phyloP scores from a whole-genome alignment of 2,113 vertebrate species.

The Columba janthina region DNA sequence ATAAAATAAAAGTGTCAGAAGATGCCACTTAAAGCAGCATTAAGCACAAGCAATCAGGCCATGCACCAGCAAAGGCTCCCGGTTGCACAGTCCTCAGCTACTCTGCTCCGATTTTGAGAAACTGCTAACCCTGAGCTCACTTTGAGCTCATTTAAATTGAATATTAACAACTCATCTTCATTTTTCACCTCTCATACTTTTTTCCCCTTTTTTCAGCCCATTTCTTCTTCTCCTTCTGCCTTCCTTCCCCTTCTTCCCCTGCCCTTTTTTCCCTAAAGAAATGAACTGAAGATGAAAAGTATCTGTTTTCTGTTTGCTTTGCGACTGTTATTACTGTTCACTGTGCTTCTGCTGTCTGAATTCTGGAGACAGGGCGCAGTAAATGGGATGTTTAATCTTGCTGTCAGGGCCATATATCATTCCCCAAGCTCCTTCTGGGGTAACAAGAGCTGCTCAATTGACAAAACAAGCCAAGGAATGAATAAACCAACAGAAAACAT shows the following conservation, averaged over 20 bases:
- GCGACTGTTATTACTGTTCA: background rate
- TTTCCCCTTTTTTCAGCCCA: background rate
- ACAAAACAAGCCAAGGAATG: constrained; percentile 39
- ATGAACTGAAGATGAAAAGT: background rate
- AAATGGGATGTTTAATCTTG: constrained; percentile 50
- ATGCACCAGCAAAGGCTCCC: background rate
- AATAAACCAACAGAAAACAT: constrained; percentile 31
- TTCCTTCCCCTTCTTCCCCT: background rate
- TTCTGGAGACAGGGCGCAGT: background rate
- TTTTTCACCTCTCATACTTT: background rate
- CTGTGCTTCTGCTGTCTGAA: background rate
- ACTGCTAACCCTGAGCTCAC: background rate
- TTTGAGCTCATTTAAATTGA: background rate
- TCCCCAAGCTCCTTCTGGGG: constrained; percentile 19
- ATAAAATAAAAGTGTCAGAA: background rate
- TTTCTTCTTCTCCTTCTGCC: background rate
- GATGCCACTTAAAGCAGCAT: background rate
- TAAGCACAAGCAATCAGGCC: background rate
- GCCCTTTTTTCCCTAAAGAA: background rate
- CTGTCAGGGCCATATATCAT: constrained; percentile 49
- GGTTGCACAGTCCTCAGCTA: background rate
- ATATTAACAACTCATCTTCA: background rate
- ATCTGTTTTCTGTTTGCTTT: background rate
- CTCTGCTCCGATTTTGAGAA: background rate
- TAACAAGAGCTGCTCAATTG: constrained; percentile 26